Evolutionary conservation across 1,140 invertebrate genomes (phyloP), one percentile per base, ranked within the genome.

Genomic region (Pogonus chalceus): DNA sequence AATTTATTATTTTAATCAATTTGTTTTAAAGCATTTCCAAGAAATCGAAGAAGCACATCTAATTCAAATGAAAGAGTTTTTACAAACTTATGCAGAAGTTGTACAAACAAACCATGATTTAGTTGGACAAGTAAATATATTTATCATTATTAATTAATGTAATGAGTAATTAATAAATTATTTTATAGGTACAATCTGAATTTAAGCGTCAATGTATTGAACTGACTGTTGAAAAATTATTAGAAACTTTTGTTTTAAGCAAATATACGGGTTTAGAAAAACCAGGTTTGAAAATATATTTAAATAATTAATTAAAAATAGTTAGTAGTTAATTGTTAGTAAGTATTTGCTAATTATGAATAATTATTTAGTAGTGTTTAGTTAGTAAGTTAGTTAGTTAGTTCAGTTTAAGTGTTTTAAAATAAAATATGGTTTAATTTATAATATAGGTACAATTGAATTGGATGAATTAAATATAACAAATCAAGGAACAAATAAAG

Each of bases 31-130:
- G 84, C 87, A 90, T 67, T 97, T 96, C 69, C 93, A 97, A 80
- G 88, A 91, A 71, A 82, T 96, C 20, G 93, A 96, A 72, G 88
- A 93, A 65, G 80, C 83, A 51, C 92, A 96, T 74, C 74, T 96
- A 58, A 87, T 83, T 62, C 90, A 95, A 68, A 96, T 97, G 91
- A 94, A 95, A 69, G 88, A 95, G 60, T 96, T 96, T 77, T 78
- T 96, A 46, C 88, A 88, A 64, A 83, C 82, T 18, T 97, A 95
- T 73, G 82, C 87, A 50, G 85, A 92, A 65, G 82, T 93, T 52
- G 78, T 93, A 55, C 87, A 92, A 68, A 85, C 84, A 64, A 91
- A 92, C 70, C 90, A 94, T 74, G 86, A 88, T 58, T 78, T 91
- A 64, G 85, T 93, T 67, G 90, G 90, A 39, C 81, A 84, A 68